phyloP scores from a whole-genome alignment of 2,113 vertebrate genomes.

The Saimiri boliviensis region DNA sequence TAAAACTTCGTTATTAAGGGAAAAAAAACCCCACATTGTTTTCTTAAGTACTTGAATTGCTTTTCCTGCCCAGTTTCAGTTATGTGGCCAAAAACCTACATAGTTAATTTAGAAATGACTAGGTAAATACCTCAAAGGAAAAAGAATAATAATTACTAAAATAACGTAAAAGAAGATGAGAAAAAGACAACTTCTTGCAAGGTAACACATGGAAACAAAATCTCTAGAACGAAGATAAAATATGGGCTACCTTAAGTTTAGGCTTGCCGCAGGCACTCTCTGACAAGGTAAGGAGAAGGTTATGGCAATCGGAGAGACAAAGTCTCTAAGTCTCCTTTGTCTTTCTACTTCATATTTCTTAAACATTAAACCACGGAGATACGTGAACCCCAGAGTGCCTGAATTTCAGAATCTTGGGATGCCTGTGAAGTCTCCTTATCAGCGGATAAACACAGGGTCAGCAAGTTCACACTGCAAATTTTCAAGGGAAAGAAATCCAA shows the following conservation, averaged over 20 bases:
- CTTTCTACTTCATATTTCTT: constrained; percentile 37
- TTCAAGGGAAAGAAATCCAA: constrained; percentile 45
- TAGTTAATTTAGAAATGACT: background rate
- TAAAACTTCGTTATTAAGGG: background rate
- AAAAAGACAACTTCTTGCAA: background rate
- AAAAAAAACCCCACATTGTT: background rate
- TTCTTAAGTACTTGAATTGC: background rate
- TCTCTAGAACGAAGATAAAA: constrained; percentile 9
- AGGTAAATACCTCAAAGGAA: background rate
- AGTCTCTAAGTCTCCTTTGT: background rate
- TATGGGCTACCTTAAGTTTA: background rate
- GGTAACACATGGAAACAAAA: background rate
- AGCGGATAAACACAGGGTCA: constrained; percentile 21
- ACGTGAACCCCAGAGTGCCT: background rate
- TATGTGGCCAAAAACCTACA: background rate
- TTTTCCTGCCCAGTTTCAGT: background rate
- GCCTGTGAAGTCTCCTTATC: constrained; percentile 6
- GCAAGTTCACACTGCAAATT: background rate
- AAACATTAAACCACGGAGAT: background rate
- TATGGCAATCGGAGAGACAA: background rate
- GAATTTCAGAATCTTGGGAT: constrained; percentile 28
- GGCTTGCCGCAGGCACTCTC: background rate
- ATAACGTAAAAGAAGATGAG: background rate
- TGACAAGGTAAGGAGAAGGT: constrained; percentile 5
- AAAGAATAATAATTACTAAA: background rate